These are phyloP conservation scores for Napeogenes sylphis DNA, from an alignment of 2,888 invertebrate species.

Conservation along the genomic window DNA sequence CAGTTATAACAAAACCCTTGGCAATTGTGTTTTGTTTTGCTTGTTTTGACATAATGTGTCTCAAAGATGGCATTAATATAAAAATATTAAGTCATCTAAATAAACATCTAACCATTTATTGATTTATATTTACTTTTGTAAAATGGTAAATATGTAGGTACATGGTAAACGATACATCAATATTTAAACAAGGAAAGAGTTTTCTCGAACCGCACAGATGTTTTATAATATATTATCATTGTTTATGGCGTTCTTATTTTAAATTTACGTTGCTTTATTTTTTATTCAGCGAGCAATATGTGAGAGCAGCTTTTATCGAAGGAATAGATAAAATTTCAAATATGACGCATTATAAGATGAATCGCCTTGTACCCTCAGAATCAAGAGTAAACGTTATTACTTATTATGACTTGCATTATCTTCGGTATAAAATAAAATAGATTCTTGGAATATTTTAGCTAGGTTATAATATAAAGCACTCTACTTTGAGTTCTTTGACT, in stretches of 20 bases:
- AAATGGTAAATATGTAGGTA: neutral
- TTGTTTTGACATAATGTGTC: too few relatives aligned
- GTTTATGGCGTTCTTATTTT: slow-evolving; percentile 9
- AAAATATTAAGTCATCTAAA: too few relatives aligned
- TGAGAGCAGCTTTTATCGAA: slow-evolving; percentile 20
- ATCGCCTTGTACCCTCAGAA: slow-evolving; percentile 29
- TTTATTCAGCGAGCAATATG: slow-evolving; percentile 18
- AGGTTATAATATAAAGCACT: slow-evolving; percentile 9
- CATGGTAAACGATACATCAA: slow-evolving; percentile 4
- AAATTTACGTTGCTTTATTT: slow-evolving; percentile 10
- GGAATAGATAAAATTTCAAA: slow-evolving; percentile 29
- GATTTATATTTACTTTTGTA: too few relatives aligned
- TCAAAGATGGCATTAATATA: too few relatives aligned
- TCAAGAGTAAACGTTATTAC: slow-evolving; percentile 36
- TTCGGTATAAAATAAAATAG: slow-evolving; percentile 29
- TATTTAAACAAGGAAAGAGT: slow-evolving; percentile 6
- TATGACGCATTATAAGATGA: slow-evolving; percentile 33
- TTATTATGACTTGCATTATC: slow-evolving; percentile 39
- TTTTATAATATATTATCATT: slow-evolving; percentile 11
- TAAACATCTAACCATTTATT: too few relatives aligned
- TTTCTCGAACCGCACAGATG: slow-evolving; percentile 2
- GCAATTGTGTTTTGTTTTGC: too few relatives aligned
- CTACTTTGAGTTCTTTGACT: neutral
- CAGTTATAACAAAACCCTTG: too few relatives aligned
- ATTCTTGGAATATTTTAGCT: slow-evolving; percentile 24